Evolutionary conservation across 2,113 vertebrate species (phyloP).

Genomic region (Progne subis): DNA sequence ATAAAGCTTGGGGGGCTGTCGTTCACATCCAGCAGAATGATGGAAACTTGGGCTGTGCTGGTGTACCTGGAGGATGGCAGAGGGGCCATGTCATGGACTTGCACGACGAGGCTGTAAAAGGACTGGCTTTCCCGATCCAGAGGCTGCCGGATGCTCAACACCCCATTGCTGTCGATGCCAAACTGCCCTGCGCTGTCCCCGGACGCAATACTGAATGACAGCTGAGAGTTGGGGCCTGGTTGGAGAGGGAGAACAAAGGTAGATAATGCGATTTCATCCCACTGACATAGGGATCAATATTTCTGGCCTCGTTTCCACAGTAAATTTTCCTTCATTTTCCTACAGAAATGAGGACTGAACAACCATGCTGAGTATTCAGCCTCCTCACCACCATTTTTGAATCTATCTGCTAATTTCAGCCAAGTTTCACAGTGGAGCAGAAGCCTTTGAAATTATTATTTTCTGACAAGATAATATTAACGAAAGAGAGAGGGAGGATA

Average conservation of each 20-base stretch:
- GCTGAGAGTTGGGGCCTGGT: slow-evolving; percentile 85
- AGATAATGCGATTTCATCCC: neutral
- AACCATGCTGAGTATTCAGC: fast-evolving
- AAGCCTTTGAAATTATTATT: slow-evolving; percentile 3
- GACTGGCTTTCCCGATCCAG: slow-evolving; percentile 93
- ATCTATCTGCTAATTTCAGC: neutral
- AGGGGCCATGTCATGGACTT: slow-evolving; percentile 85
- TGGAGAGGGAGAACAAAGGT: neutral
- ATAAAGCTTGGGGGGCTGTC: slow-evolving; percentile 89
- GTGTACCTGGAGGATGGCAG: slow-evolving; percentile 81
- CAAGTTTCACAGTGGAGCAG: neutral
- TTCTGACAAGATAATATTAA: neutral
- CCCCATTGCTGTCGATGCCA: slow-evolving; percentile 74
- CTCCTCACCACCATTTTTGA: neutral
- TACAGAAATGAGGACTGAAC: neutral
- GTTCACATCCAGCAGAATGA: slow-evolving; percentile 93
- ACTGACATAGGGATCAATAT: neutral
- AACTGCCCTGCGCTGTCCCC: slow-evolving; percentile 90
- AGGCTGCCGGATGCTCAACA: slow-evolving; percentile 78
- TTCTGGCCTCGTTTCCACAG: neutral
- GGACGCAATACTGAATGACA: slow-evolving; percentile 86
- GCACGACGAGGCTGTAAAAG: slow-evolving; percentile 92
- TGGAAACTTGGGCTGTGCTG: slow-evolving; percentile 90
- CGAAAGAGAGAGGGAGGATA: neutral
- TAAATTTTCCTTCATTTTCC: neutral